Conservation (phyloP, 2,888 invertebrate species). For the Hypomecis atomaria region DNA sequence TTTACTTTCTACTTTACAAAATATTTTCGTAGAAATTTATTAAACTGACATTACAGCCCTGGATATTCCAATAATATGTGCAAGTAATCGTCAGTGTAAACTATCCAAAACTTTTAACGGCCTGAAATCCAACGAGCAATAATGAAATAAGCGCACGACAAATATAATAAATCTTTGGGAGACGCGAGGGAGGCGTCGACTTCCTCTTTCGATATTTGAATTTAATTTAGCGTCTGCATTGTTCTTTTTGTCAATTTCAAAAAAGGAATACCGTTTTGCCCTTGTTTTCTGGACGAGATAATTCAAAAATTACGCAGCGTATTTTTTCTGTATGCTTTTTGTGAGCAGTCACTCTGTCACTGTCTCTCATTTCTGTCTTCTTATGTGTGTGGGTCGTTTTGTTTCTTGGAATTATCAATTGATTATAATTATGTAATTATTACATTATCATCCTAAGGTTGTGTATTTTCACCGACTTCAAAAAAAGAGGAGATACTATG, state of each 20-base stretch:
- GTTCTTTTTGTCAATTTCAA: slow-evolving; percentile 72
- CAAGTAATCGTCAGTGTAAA: slow-evolving; percentile 49
- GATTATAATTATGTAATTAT: too few relatives aligned
- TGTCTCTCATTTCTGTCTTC: too few relatives aligned
- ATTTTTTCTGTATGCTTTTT: background rate
- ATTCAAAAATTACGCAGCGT: background rate
- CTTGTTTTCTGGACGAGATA: slow-evolving; percentile 16
- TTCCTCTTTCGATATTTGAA: slow-evolving; percentile 84
- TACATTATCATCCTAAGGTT: too few relatives aligned
- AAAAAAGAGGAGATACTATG: too few relatives aligned
- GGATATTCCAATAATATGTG: background rate
- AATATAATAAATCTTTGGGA: slow-evolving; percentile 83
- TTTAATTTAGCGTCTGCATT: slow-evolving; percentile 81
- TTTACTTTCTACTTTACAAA: too few relatives aligned
- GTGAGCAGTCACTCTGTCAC: too few relatives aligned
- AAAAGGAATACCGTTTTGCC: slow-evolving; percentile 26
- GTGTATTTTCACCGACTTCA: too few relatives aligned
- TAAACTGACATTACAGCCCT: too few relatives aligned
- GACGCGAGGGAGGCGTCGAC: slow-evolving; percentile 78
- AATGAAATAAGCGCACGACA: slow-evolving; percentile 84
- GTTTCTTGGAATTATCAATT: too few relatives aligned
- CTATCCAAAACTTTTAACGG: slow-evolving; percentile 63
- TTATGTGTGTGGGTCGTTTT: too few relatives aligned
- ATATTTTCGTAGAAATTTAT: too few relatives aligned
- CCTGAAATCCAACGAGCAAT: slow-evolving; percentile 71